Conservation (phyloP, 2,113 vertebrate species). For the Malurus elegans region DNA sequence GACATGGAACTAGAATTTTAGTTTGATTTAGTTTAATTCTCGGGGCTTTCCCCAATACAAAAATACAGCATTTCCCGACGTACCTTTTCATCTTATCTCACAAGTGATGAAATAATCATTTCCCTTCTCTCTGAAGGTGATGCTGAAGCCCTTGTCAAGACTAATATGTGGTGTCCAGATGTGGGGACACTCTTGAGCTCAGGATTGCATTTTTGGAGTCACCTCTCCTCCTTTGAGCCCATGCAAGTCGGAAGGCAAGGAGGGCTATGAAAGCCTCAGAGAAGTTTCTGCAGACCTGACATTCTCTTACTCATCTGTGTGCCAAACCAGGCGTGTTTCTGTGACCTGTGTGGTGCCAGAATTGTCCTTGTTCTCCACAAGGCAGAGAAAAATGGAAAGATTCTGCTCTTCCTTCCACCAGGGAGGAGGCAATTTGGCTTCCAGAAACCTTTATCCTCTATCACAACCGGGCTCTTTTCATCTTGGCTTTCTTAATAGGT, state of each 20-base stretch:
- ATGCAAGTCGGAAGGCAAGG: neutral
- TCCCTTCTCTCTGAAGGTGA: neutral
- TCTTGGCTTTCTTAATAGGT: neutral
- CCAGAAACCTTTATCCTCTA: neutral
- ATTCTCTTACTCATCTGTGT: neutral
- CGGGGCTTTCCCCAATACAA: neutral
- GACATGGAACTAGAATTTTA: neutral
- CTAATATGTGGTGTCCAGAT: neutral
- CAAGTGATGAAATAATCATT: neutral
- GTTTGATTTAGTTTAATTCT: neutral
- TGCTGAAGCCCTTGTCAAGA: neutral
- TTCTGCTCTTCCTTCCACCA: neutral
- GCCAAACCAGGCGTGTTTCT: neutral
- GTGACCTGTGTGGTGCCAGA: neutral
- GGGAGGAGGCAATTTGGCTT: neutral
- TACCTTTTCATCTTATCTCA: neutral
- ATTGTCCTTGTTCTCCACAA: neutral
- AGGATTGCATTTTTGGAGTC: neutral
- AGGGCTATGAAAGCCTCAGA: neutral
- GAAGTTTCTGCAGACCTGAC: neutral
- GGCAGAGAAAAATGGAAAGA: neutral
- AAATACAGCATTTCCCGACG: neutral
- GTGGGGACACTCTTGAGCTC: neutral
- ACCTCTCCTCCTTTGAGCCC: neutral
- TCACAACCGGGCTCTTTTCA: neutral